Conservation (phyloP, 2,888 invertebrate species). For the Philereme transversata region DNA sequence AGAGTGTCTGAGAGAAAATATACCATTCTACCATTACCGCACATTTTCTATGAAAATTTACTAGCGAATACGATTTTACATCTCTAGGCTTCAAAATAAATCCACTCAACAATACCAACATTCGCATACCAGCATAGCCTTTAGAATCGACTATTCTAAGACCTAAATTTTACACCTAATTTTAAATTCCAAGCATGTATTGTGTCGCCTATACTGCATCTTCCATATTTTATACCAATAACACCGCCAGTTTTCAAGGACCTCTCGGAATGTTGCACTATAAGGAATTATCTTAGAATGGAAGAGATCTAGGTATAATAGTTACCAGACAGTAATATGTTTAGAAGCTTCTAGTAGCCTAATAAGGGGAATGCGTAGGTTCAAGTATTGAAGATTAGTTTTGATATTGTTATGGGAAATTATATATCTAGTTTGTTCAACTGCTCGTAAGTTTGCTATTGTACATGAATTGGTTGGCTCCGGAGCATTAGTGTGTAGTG, state of each 20-base stretch:
- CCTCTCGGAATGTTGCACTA: constrained; percentile 35
- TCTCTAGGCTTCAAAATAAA: constrained; percentile 7
- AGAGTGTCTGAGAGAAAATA: too few relatives aligned
- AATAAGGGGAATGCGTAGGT: constrained; percentile 61
- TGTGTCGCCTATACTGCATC: constrained; percentile 74
- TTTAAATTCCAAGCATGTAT: constrained; percentile 75
- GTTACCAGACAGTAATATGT: constrained; percentile 32
- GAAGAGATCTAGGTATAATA: constrained; percentile 40
- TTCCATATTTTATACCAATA: constrained; percentile 65
- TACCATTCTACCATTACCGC: too few relatives aligned
- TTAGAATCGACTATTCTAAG: constrained; percentile 18
- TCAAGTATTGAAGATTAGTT: constrained; percentile 49
- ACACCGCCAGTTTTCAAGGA: constrained; percentile 43
- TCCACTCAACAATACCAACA: constrained; percentile 15
- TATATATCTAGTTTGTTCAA: constrained; percentile 18
- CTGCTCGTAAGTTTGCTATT: constrained; percentile 14
- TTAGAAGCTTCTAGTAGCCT: constrained; percentile 46
- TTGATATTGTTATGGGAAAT: constrained; percentile 45
- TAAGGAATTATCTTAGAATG: not conserved
- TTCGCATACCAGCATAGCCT: constrained; percentile 16
- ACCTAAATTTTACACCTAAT: constrained; percentile 70
- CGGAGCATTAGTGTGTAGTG: not conserved
- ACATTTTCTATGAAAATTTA: not conserved
- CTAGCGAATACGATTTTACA: not conserved
- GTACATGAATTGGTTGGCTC: not conserved